Conservation (phyloP, 2,888 invertebrate species). For the Eupithecia exiguata region DNA sequence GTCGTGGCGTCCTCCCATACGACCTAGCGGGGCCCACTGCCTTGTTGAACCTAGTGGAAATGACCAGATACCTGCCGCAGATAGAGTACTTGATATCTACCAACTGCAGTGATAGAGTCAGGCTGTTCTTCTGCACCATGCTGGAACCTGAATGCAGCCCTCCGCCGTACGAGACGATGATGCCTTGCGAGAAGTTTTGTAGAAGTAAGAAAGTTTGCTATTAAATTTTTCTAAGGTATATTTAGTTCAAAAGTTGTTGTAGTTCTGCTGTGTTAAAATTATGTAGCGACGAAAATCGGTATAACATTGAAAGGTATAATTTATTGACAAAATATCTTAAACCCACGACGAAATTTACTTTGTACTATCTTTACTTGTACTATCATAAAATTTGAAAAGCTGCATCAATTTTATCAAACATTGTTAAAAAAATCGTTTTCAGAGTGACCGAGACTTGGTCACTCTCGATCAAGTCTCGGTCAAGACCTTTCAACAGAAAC, state of each 20-base stretch:
- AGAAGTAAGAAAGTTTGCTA: conserved; percentile 76
- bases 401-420: neutral
- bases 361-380: too few species aligned
- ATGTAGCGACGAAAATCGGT: neutral
- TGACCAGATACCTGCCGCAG: conserved; percentile 77
- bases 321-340: neutral
- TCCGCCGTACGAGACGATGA: conserved; percentile 81
- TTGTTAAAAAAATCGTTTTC: too few species aligned
- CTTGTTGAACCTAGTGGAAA: conserved; percentile 63
- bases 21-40: conserved; percentile 84
- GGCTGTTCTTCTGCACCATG: conserved; percentile 85
- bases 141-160: conserved; percentile 88
- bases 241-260: neutral
- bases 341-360: neutral
- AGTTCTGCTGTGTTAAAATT: neutral
- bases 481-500: neutral
- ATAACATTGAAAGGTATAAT: neutral
- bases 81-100: conserved; percentile 85
- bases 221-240: neutral
- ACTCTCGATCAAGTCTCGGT: neutral
- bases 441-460: too few species aligned
- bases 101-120: conserved; percentile 85
- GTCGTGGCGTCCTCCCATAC: conserved; percentile 87
- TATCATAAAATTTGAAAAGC: neutral
- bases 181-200: conserved; percentile 86